A percentile compares a stretch with the other conserved stretches of the same genome.
These are phyloP conservation scores for Semaprochilodus insignis DNA, from an alignment of 2,797 vertebrate genomes.

Conservation along the genomic window DNA sequence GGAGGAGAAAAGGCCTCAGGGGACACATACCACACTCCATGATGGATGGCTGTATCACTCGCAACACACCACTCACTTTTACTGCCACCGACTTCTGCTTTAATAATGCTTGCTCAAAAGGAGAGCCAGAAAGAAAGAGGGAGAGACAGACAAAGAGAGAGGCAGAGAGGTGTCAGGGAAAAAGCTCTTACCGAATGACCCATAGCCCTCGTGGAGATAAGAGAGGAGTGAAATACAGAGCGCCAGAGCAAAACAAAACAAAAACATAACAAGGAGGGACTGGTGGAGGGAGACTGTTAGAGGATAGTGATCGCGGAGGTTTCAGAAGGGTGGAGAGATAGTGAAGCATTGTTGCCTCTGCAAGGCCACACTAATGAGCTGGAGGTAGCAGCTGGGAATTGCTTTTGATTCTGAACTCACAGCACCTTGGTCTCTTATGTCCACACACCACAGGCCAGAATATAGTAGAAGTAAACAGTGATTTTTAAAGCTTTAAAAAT, in stretches of 20 bases:
- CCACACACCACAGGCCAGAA: background rate
- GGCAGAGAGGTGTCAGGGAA: slow-evolving; percentile 36
- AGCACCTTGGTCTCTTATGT: background rate
- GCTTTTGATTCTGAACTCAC: slow-evolving; percentile 19
- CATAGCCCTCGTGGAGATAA: slow-evolving; percentile 27
- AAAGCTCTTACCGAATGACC: slow-evolving; percentile 29
- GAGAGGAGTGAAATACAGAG: slow-evolving; percentile 11
- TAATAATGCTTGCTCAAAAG: slow-evolving; percentile 50
- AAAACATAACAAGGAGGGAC: slow-evolving; percentile 22
- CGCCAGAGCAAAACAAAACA: slow-evolving; percentile 32
- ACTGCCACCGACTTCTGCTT: slow-evolving; percentile 59
- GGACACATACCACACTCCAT: slow-evolving; percentile 76
- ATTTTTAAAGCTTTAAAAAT: too few relatives aligned
- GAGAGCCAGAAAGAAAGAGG: slow-evolving; percentile 27
- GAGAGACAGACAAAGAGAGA: slow-evolving; percentile 25
- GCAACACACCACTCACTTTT: slow-evolving; percentile 61
- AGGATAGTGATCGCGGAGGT: background rate
- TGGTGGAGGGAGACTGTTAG: background rate
- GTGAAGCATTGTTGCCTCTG: slow-evolving; percentile 15
- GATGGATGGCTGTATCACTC: slow-evolving; percentile 77
- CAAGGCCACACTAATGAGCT: slow-evolving; percentile 45
- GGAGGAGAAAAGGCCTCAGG: slow-evolving; percentile 68
- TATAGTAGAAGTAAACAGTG: too few relatives aligned
- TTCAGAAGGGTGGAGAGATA: slow-evolving; percentile 25
- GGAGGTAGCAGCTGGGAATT: background rate